These are phyloP conservation scores for Tetranychus cinnabarinus DNA, from an alignment of 1,140 invertebrate genomes.

Conservation along the genomic window DNA sequence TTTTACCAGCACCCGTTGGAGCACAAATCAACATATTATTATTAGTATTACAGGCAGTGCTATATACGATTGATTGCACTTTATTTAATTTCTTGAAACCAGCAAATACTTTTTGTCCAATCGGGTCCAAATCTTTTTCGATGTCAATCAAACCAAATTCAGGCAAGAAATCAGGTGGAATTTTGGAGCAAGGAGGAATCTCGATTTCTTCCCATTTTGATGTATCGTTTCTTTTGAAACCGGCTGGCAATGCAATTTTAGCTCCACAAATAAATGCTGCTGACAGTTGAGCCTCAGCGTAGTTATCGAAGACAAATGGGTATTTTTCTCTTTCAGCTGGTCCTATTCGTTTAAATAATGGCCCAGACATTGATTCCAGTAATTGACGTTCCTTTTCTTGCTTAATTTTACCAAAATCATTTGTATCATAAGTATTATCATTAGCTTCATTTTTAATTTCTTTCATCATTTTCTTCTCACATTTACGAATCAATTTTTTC, in stretches of 20 bases:
- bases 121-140: constrained; percentile 20
- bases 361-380: constrained; percentile 17
- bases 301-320: constrained; percentile 60
- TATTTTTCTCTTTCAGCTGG: constrained; percentile 32
- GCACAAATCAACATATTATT: constrained; percentile 73
- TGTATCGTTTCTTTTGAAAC: constrained; percentile 35
- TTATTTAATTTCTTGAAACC: constrained; percentile 65
- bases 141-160: constrained; percentile 6
- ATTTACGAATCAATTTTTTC: constrained; percentile 8
- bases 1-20: constrained; percentile 90
- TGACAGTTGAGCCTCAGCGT: constrained; percentile 36
- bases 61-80: constrained; percentile 87
- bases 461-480: constrained; percentile 9
- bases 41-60: constrained; percentile 82
- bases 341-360: constrained; percentile 18
- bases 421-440: background rate
- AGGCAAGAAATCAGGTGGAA: background rate
- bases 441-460: constrained; percentile 1
- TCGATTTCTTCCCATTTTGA: constrained; percentile 60
- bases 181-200: constrained; percentile 40
- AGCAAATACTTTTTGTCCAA: constrained; percentile 61
- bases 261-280: constrained; percentile 50
- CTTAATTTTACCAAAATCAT: constrained; percentile 1
- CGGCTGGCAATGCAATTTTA: constrained; percentile 48
- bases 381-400: background rate